Percentiles rank a stretch among this genome's conserved stretches.
These are phyloP conservation scores for Mormyrops boulengeri DNA, from an alignment of 2,797 vertebrate genomes.

Conservation along the genomic window DNA sequence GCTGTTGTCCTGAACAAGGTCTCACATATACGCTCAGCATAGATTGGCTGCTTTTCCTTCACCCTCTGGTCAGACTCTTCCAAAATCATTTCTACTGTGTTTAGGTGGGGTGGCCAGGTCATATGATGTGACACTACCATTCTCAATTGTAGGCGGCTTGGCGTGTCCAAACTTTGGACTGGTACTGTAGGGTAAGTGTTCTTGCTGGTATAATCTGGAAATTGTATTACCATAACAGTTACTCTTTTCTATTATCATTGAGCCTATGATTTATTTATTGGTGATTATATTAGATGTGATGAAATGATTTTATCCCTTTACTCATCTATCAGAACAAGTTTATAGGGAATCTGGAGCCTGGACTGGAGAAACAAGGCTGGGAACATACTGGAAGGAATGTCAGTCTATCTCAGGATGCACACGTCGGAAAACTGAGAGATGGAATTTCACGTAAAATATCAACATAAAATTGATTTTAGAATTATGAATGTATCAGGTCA, in stretches of 20 bases:
- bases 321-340: background rate
- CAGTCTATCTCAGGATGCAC: background rate
- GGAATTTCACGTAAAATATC: background rate
- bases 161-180: background rate
- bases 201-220: background rate
- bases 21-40: background rate
- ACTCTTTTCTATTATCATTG: background rate
- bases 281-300: background rate
- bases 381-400: background rate
- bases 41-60: background rate
- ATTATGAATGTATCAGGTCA: background rate
- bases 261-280: background rate
- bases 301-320: background rate
- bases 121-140: background rate
- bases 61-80: background rate
- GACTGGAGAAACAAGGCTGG: background rate
- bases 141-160: background rate
- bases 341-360: background rate
- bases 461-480: background rate
- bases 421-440: background rate
- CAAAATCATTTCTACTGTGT: background rate
- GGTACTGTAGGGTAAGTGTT: background rate
- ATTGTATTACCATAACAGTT: background rate
- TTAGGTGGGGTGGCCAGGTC: background rate
- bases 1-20: background rate